These are phyloP conservation scores for Saguinus midas DNA, from an alignment of 2,113 vertebrate genomes.

Conservation along the genomic window DNA sequence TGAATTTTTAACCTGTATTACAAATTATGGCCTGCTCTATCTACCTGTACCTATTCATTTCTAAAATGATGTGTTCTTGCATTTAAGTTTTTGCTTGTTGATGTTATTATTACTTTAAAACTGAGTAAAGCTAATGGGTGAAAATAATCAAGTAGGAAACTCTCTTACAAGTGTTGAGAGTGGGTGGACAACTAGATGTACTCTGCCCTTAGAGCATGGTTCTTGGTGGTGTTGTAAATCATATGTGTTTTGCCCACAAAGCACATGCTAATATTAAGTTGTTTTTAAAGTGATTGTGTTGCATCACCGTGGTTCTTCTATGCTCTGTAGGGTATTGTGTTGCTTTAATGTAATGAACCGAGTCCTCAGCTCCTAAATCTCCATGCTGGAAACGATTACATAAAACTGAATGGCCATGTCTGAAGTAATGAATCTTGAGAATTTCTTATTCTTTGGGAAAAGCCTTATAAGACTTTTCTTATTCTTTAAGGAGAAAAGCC, in stretches of 20 bases:
- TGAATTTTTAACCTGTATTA: not conserved
- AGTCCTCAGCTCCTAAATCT: constrained; percentile 77
- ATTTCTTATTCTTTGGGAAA: constrained; percentile 65
- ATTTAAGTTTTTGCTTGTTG: constrained; percentile 30
- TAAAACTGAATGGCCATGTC: constrained; percentile 77
- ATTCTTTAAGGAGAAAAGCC: not conserved
- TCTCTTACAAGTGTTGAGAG: not conserved
- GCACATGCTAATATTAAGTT: constrained; percentile 79
- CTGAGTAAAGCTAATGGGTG: constrained; percentile 37
- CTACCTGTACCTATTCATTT: constrained; percentile 24
- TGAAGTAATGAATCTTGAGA: constrained; percentile 74
- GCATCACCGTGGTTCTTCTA: constrained; percentile 79
- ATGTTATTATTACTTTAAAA: not conserved
- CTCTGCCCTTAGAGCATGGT: constrained; percentile 34
- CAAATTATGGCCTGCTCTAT: not conserved
- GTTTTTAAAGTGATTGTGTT: constrained; percentile 83
- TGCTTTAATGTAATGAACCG: constrained; percentile 84
- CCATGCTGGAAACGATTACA: constrained; percentile 83
- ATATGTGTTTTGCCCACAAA: constrained; percentile 74
- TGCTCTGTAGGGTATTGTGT: constrained; percentile 80
- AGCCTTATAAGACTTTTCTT: constrained; percentile 63
- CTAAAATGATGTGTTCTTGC: not conserved
- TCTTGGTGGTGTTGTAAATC: constrained; percentile 55
- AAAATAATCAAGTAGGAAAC: not conserved
- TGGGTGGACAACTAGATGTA: constrained; percentile 43